These are phyloP conservation scores for Conus betulinus DNA, from an alignment of 1,140 invertebrate species.

Conservation along the genomic window DNA sequence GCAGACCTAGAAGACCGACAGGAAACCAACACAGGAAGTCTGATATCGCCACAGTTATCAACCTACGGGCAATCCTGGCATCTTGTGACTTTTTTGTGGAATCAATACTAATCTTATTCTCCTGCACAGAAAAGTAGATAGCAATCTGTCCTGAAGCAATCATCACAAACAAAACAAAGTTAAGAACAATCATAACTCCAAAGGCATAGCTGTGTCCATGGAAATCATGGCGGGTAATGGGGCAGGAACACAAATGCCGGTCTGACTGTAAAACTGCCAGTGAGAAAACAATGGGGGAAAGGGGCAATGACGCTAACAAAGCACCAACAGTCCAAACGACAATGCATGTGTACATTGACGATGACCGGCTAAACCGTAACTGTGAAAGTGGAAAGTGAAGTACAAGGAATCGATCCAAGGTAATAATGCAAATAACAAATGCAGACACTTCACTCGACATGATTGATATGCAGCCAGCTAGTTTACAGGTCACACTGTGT, in stretches of 20 bases:
- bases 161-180: not conserved
- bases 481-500: not conserved
- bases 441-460: slow-evolving; percentile 60
- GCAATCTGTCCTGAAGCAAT: not conserved
- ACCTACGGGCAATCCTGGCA: not conserved
- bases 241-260: not conserved
- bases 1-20: not conserved
- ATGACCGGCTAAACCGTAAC: not conserved
- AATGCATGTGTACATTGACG: not conserved
- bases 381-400: slow-evolving; percentile 58
- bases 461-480: slow-evolving; percentile 63
- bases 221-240: not conserved
- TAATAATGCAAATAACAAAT: slow-evolving; percentile 58
- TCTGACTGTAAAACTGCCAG: not conserved
- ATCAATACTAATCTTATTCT: not conserved
- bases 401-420: slow-evolving; percentile 57
- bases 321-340: not conserved
- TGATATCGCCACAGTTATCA: not conserved
- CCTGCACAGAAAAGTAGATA: not conserved
- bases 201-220: not conserved
- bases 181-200: not conserved
- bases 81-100: not conserved
- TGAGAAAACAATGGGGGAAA: not conserved
- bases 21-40: not conserved
- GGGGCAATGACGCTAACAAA: not conserved